phyloP scores from a whole-genome alignment of 1,140 invertebrate genomes.

The Drosophila pseudoananassae region DNA sequence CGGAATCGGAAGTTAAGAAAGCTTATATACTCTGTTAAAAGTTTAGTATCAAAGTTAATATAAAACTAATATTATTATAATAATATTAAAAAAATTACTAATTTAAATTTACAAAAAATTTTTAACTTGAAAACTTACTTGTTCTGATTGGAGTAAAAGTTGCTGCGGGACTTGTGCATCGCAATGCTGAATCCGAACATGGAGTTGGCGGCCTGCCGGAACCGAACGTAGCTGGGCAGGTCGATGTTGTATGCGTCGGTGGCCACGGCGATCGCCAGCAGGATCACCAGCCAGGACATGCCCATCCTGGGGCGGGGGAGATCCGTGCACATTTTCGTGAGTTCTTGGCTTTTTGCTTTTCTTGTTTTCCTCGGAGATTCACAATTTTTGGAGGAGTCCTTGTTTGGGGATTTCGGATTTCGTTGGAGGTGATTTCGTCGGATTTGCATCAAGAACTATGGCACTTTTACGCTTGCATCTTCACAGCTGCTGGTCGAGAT shows the following conservation, averaged over 20 bases:
- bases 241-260: constrained; percentile 73
- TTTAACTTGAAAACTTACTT: constrained; percentile 45
- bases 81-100: too few relatives aligned
- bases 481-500: constrained; percentile 50
- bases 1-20: neutral
- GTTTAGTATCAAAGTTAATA: too few relatives aligned
- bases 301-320: neutral
- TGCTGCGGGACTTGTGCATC: constrained; percentile 62
- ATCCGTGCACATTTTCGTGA: neutral
- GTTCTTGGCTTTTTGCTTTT: neutral
- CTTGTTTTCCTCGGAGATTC: neutral
- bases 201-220: constrained; percentile 65
- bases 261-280: constrained; percentile 6
- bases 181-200: constrained; percentile 84
- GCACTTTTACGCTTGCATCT: constrained; percentile 64
- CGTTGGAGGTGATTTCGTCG: constrained; percentile 29
- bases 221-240: constrained; percentile 77
- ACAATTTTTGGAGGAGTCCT: constrained; percentile 12
- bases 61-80: too few relatives aligned
- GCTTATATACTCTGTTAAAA: too few relatives aligned
- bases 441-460: constrained; percentile 25
- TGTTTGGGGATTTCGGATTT: constrained; percentile 23
- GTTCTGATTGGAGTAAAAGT: constrained; percentile 55
- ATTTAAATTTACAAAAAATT: too few relatives aligned
- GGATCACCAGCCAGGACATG: constrained; percentile 34